Evolutionary conservation across 2,888 invertebrate genomes (phyloP), one percentile per base, ranked within the genome.

Genomic region (Gymnosoma rotundatum): DNA sequence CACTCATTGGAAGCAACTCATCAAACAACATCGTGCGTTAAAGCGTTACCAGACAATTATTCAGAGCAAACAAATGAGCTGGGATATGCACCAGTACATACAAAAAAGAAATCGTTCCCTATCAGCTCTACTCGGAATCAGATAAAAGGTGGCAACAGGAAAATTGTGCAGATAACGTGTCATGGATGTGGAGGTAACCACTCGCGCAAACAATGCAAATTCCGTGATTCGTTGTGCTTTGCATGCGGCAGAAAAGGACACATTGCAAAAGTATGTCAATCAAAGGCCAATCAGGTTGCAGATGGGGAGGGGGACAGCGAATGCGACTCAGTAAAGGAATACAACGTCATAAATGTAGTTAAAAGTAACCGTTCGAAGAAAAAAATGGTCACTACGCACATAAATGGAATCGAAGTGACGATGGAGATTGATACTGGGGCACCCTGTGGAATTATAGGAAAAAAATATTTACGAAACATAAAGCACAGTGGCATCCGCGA

Each of bases 401-500:
- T 80, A 50, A n/a, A n/a, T n/a, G n/a, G n/a, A n/a, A 78, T 38
- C 5, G n/a, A 48, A n/a, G 32, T 42, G 8, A 6, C 63, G 36
- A 82, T 58, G 70, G 64, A 76, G 45, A 32, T 76, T 21, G 66
- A 76, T 60, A 76, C 67, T 7, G 67, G 67, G 7, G 67, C 67
- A 18, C 54, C 52, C 12, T 67, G 52, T 18, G 54, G 56, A 16
- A 69, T 56, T 16, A 25, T 69, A 56, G 42, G 69, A 9, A 56
- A 56, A 54, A 42, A 38, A 25, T 21, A n/a, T n/a, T 42, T 38
- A 4, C 21, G 42, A 12, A 64, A 64, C 1, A 48, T 32, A 74
- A 75, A 58, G 18, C 64, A 50, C 12, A 73, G 45, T 25, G 58
- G 20, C 58, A 72, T 20, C 36, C 73, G 36, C 50, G 38, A 32